Conservation (phyloP, 2,797 vertebrate genomes). For the Sebastes cheni region DNA sequence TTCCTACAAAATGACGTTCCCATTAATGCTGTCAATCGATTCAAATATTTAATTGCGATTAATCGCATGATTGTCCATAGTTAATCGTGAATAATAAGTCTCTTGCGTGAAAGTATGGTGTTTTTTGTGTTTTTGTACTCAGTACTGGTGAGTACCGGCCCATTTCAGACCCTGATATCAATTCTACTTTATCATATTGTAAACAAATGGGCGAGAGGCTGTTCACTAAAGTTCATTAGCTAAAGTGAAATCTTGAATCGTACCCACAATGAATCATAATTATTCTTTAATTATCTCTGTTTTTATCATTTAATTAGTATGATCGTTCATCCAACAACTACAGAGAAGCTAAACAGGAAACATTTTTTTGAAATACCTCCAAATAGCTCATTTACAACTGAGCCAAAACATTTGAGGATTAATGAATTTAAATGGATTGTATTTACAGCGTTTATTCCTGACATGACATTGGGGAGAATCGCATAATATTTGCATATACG, state of each 20-base stretch:
- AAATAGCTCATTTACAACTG: constrained; percentile 38
- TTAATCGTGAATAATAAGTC: fast-evolving
- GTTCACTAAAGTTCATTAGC: not conserved
- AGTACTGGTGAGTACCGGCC: too few species aligned
- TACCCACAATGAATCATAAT: not conserved
- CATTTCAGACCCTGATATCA: not conserved
- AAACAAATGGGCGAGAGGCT: not conserved
- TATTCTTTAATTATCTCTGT: not conserved
- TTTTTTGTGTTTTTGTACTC: too few species aligned
- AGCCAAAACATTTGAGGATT: constrained; percentile 43
- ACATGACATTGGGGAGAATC: constrained; percentile 31
- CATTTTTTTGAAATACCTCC: constrained; percentile 17
- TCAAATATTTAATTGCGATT: too few species aligned
- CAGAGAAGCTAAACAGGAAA: not conserved
- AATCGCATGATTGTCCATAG: too few species aligned
- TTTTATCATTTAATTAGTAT: not conserved
- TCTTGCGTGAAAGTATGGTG: too few species aligned
- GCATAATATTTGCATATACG: constrained; percentile 46
- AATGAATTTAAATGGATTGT: constrained; percentile 50
- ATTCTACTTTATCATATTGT: not conserved
- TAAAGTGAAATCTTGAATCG: not conserved
- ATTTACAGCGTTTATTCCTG: constrained; percentile 46
- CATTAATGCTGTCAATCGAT: too few species aligned
- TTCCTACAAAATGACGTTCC: too few species aligned
- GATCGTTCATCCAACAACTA: not conserved